These are phyloP conservation scores for Piscicola geometra DNA, from an alignment of 2,888 invertebrate species.

Conservation along the genomic window DNA sequence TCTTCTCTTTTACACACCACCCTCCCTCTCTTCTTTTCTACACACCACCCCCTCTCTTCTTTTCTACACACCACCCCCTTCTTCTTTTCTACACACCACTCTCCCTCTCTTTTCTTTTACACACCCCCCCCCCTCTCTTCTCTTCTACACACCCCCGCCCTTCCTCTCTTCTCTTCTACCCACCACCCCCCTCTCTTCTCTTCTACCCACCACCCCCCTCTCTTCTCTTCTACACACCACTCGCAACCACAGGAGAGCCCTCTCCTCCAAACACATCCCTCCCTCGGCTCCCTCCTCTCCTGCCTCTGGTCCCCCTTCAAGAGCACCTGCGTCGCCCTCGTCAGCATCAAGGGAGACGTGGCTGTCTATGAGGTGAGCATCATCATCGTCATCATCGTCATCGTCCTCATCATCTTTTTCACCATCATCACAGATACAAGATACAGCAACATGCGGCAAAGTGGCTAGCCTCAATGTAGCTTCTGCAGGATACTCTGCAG, in stretches of 20 bases:
- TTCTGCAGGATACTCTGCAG: neutral
- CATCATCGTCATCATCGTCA: neutral
- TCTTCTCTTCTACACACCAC: no score
- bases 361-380: neutral
- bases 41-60: no score
- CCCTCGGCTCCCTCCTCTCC: neutral
- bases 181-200: no score
- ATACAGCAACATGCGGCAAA: neutral
- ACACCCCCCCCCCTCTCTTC: neutral
- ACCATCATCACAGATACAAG: neutral
- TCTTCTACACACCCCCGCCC: neutral
- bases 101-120: neutral
- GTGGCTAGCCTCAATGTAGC: neutral
- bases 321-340: neutral
- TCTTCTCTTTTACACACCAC: no score
- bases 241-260: neutral
- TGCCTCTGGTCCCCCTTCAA: neutral
- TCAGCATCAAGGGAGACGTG: neutral
- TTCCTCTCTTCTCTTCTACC: no score
- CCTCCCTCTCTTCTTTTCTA: no score
- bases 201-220: no score
- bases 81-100: neutral
- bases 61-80: no score
- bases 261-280: neutral
- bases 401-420: neutral